Evolutionary conservation across 2,113 vertebrate species (phyloP), one percentile per base, ranked within the genome.

Genomic region (Eptesicus fuscus): DNA sequence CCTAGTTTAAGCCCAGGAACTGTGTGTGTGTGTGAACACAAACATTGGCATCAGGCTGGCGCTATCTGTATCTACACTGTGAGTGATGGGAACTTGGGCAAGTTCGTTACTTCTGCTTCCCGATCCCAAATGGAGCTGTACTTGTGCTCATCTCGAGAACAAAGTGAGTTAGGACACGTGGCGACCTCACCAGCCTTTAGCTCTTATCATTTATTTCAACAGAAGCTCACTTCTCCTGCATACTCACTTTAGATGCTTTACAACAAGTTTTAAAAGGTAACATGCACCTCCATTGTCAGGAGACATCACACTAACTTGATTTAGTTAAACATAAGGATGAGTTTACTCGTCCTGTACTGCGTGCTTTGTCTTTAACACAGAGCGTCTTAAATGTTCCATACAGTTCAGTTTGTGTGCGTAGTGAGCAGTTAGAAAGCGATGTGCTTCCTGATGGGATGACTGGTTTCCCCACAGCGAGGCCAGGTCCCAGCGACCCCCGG

Each of bases 391-490:
- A 47, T 63, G 53, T 67, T 83, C 85, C 74, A 37, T n/a, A 3
- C 65, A 73, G 28, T 71, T 77, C 42, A 69, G 0, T 51, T 80
- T 86, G 16, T 63, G 22, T 37, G 84, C 83, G 61, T 80, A 37
- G 73, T 73, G n/a, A 94, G 40, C n/a, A 65, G 11, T 73, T 85
- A 79, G 78, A 59, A 95, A 77, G 20, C 53, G 37, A 69, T 84
- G 14, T 42, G 4, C 63, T 44, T 87, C 28, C 28, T 92, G 69
- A 12, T 47, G 71, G 1, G 51, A 82, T 71, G 87, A 95, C 56
- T 91, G 53, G 35, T 74, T 98, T 83, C 84, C 97, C 97, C 97
- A 40, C 93, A 99, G 99, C 98, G 89, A 99, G 99, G 97, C 95
- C 98, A 28, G 96, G 88, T 83, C 96, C 97, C 83, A 96, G 22